Conservation (phyloP, 2,113 vertebrate genomes). For the Agelaius tricolor region DNA sequence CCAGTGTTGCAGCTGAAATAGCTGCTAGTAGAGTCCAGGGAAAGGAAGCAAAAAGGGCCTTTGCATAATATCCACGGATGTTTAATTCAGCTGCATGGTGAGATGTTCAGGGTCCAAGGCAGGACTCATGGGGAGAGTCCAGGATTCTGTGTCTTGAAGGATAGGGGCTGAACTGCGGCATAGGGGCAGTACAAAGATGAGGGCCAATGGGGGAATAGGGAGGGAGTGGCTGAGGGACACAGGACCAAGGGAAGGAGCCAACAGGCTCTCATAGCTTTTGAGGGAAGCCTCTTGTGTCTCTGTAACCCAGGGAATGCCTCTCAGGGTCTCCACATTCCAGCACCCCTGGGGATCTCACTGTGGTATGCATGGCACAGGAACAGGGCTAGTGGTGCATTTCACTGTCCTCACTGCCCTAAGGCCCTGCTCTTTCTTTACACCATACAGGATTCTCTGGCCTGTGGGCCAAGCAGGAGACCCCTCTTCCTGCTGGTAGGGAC, state of each 20-base stretch:
- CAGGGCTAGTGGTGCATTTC: fast-evolving
- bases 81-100: neutral
- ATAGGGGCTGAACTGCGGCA: neutral
- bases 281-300: neutral
- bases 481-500: neutral
- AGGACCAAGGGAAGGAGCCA: neutral
- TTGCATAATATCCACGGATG: neutral
- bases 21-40: neutral
- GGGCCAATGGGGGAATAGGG: too few relatives aligned
- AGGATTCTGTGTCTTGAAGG: neutral
- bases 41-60: neutral
- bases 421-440: fast-evolving
- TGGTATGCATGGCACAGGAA: fast-evolving
- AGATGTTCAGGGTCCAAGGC: neutral
- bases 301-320: neutral
- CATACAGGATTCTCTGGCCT: fast-evolving
- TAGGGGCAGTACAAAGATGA: neutral
- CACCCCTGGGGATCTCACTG: fast-evolving
- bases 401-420: fast-evolving
- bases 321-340: neutral
- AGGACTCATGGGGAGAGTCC: neutral
- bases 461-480: neutral
- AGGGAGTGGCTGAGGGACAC: neutral
- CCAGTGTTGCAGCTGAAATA: neutral
- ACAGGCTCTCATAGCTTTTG: neutral